Evolutionary conservation across 2,797 vertebrate genomes (phyloP).

Genomic region (Poecile montanus): DNA sequence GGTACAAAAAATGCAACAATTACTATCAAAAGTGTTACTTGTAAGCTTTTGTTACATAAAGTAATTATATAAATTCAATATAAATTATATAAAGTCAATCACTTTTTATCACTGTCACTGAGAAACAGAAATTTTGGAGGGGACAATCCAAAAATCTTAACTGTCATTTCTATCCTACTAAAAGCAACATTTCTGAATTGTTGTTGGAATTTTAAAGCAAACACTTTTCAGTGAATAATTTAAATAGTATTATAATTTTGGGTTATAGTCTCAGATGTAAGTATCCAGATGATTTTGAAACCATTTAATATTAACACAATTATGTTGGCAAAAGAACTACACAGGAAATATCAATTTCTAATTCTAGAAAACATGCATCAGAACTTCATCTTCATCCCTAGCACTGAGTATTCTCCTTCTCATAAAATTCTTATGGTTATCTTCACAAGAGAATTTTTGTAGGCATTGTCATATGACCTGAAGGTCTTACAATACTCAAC

Average conservation of each 20-base stretch:
- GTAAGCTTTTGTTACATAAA: conserved; percentile 42
- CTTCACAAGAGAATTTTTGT: not conserved
- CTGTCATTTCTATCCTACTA: not conserved
- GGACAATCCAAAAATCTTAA: not conserved
- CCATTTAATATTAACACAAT: not conserved
- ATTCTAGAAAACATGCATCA: not conserved
- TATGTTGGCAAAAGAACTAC: not conserved
- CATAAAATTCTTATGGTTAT: not conserved
- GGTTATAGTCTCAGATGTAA: not conserved
- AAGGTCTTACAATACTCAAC: not conserved
- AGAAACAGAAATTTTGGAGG: not conserved
- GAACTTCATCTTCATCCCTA: not conserved
- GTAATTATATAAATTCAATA: not conserved
- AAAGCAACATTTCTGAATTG: not conserved
- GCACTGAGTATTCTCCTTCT: not conserved
- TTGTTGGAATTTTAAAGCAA: not conserved
- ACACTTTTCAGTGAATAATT: not conserved
- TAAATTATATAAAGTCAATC: not conserved
- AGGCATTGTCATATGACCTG: not conserved
- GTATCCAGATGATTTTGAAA: not conserved
- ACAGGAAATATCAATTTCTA: not conserved
- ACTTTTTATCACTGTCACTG: not conserved
- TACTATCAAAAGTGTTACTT: conserved; percentile 49
- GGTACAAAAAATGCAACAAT: conserved; percentile 60
- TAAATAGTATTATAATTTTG: not conserved